phyloP scores from a whole-genome alignment of 2,113 vertebrate genomes.

The Calcarius ornatus region DNA sequence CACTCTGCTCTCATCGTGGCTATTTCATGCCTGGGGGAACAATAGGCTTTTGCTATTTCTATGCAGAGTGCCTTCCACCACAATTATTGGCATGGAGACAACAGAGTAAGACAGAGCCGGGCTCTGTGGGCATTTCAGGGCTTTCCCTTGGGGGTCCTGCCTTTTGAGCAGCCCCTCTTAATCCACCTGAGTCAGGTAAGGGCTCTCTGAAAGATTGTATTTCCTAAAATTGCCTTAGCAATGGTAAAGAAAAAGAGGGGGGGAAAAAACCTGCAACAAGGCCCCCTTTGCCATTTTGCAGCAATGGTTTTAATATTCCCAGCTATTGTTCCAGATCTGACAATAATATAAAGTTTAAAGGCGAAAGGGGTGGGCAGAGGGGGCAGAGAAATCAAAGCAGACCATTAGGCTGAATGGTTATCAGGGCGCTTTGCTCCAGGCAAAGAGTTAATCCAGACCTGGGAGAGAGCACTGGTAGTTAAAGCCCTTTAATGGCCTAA shows the following conservation, averaged over 20 bases:
- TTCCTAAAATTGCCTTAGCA: not conserved
- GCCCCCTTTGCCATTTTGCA: not conserved
- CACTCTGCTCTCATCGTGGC: not conserved
- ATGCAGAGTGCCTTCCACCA: not conserved
- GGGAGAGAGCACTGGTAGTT: slow-evolving; percentile 92
- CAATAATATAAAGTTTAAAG: slow-evolving; percentile 33
- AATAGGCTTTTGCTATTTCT: slow-evolving; percentile 19
- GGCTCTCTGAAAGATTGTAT: not conserved
- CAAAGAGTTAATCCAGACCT: slow-evolving; percentile 94
- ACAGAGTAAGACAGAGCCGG: not conserved
- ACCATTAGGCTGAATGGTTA: slow-evolving; percentile 91
- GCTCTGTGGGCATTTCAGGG: not conserved
- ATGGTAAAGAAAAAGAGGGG: not conserved
- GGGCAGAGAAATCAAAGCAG: slow-evolving; percentile 85
- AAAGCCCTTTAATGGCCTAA: slow-evolving; percentile 98
- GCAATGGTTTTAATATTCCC: not conserved
- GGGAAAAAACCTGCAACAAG: not conserved
- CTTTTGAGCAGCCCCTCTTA: not conserved
- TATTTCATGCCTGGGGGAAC: not conserved
- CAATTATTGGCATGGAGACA: not conserved
- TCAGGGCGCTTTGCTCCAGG: slow-evolving; percentile 88
- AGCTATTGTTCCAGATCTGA: slow-evolving; percentile 42
- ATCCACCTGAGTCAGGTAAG: slow-evolving; percentile 10
- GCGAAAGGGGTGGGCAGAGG: not conserved
- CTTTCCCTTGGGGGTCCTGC: not conserved